Conservation (phyloP, 2,797 vertebrate species). For the Centropyge bicolor region DNA sequence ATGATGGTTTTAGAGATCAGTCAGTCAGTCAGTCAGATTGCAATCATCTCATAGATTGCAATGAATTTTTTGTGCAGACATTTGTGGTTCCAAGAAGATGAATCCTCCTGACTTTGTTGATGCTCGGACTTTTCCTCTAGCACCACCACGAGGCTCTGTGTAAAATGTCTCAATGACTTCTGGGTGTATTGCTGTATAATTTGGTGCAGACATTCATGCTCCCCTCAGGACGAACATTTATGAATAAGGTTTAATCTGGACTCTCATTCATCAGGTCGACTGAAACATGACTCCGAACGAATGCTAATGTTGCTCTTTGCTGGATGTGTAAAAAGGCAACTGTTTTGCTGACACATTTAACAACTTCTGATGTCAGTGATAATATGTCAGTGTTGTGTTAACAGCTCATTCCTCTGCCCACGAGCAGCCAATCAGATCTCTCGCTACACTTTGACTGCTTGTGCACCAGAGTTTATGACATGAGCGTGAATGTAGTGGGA, state of each 20-base stretch:
- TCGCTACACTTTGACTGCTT: background rate
- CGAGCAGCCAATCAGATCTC: background rate
- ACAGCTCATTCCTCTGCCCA: background rate
- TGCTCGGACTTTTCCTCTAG: background rate
- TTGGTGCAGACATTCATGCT: background rate
- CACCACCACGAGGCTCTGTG: background rate
- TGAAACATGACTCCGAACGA: background rate
- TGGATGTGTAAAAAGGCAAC: background rate
- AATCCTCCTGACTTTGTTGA: background rate
- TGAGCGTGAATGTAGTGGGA: background rate
- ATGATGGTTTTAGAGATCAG: background rate
- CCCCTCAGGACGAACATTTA: background rate
- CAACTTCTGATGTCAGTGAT: background rate
- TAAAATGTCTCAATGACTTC: background rate
- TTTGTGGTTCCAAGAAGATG: background rate
- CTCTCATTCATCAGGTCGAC: background rate
- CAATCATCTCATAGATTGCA: background rate
- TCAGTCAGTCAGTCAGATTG: background rate
- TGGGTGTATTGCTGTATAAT: background rate
- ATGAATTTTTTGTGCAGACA: background rate
- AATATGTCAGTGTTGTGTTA: background rate
- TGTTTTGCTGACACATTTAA: background rate
- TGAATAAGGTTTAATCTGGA: background rate
- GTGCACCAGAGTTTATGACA: background rate
- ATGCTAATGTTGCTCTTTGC: background rate